A percentile compares a stretch with the other conserved stretches of the same genome.
Conservation (phyloP, 2,888 invertebrate species). For the Hydroisotoma schaefferi region DNA sequence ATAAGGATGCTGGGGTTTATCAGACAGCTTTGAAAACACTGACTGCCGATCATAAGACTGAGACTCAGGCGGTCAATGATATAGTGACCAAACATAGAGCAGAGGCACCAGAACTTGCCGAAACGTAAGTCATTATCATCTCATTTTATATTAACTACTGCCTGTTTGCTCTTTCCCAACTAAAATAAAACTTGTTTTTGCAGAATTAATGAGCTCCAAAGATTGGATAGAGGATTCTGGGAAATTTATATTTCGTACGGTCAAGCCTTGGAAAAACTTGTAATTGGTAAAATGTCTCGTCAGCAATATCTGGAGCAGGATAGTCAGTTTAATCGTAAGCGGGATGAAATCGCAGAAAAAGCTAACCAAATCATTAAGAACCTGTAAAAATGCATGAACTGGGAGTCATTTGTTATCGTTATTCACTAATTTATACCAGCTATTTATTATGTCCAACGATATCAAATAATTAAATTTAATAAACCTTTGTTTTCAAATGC, state of each 20-base stretch:
- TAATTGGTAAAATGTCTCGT: constrained; percentile 60
- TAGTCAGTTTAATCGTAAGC: constrained; percentile 57
- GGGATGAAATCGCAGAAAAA: constrained; percentile 59
- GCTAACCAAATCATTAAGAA: constrained; percentile 56
- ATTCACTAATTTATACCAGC: too few relatives aligned
- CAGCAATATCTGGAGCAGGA: constrained; percentile 62
- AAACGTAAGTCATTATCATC: constrained; percentile 52
- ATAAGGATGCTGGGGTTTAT: constrained; percentile 58
- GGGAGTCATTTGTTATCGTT: too few relatives aligned
- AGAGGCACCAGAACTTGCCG: constrained; percentile 61
- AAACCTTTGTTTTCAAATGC: too few relatives aligned
- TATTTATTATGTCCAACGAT: too few relatives aligned
- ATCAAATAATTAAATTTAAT: too few relatives aligned
- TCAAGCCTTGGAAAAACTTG: constrained; percentile 61
- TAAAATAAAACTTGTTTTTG: constrained; percentile 13
- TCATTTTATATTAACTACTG: neutral
- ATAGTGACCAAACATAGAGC: constrained; percentile 58
- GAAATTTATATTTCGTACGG: constrained; percentile 55
- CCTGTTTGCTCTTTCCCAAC: neutral
- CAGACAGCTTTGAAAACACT: constrained; percentile 58
- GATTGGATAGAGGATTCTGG: constrained; percentile 48
- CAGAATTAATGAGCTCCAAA: constrained; percentile 41
- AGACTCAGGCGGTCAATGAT: constrained; percentile 57
- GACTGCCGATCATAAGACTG: constrained; percentile 60
- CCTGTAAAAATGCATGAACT: too few relatives aligned